A percentile compares a stretch with the other conserved stretches of the same genome.
Conservation (phyloP, 1,140 invertebrate genomes). For the Ylistrum balloti region DNA sequence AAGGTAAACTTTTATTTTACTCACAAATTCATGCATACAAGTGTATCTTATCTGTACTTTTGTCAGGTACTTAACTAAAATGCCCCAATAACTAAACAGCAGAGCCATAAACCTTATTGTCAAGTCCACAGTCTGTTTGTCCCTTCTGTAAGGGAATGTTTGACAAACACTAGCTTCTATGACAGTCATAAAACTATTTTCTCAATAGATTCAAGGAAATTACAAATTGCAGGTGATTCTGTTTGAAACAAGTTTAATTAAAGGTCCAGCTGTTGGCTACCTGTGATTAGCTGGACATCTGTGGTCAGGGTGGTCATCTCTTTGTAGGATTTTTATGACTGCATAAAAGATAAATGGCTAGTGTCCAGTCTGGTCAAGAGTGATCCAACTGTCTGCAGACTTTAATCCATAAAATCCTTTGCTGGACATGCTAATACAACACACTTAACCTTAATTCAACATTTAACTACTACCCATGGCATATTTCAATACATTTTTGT, state of each 20-base stretch:
- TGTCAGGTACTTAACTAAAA: constrained; percentile 2
- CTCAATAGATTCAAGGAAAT: background rate
- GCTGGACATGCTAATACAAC: constrained; percentile 33
- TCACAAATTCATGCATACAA: background rate
- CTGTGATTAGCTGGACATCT: constrained; percentile 23
- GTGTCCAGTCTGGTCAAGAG: constrained; percentile 13
- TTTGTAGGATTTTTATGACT: constrained; percentile 40
- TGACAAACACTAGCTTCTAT: background rate
- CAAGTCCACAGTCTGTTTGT: background rate
- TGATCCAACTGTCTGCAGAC: constrained; percentile 32
- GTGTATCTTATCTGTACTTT: constrained; percentile 1
- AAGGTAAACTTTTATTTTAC: background rate
- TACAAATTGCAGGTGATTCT: constrained; percentile 20
- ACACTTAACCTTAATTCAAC: constrained; percentile 16
- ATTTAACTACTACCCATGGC: background rate
- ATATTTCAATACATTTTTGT: background rate
- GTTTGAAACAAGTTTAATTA: constrained; percentile 36
- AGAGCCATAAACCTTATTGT: constrained; percentile 8
- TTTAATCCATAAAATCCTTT: constrained; percentile 27
- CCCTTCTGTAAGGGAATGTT: background rate
- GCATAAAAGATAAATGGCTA: constrained; percentile 21
- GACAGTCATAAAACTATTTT: background rate
- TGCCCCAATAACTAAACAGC: constrained; percentile 7
- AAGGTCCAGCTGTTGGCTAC: constrained; percentile 37
- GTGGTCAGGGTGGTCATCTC: constrained; percentile 36